These are phyloP conservation scores for Scomber colias DNA, from an alignment of 2,113 vertebrate species.

Conservation along the genomic window DNA sequence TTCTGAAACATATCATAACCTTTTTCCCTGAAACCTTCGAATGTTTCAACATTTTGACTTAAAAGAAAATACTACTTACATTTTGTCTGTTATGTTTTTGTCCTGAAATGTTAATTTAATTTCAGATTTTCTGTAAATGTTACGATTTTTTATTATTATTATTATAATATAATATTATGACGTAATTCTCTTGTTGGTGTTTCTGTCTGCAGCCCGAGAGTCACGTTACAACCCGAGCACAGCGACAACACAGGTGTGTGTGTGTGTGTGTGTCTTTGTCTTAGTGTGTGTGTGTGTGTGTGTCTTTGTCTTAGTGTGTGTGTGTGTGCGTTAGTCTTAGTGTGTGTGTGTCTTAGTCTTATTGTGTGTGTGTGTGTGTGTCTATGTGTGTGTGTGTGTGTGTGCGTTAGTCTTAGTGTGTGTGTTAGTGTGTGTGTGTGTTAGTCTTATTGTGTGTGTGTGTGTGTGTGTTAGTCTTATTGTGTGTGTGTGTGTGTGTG, in stretches of 20 bases:
- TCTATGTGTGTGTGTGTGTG: neutral
- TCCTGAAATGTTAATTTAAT: too few relatives aligned
- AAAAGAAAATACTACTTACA: too few relatives aligned
- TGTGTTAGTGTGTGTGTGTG: neutral
- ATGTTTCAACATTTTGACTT: too few relatives aligned
- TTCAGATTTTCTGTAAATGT: too few relatives aligned
- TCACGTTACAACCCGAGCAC: constrained; percentile 27
- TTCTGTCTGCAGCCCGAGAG: constrained; percentile 27
- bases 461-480: neutral
- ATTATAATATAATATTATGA: too few relatives aligned
- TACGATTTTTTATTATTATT: too few relatives aligned
- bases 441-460: neutral
- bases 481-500: too few relatives aligned
- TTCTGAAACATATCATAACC: too few relatives aligned
- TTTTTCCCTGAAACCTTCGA: too few relatives aligned
- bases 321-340: too few relatives aligned
- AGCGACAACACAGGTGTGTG: constrained; percentile 46
- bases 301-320: neutral
- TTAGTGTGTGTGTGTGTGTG: neutral
- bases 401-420: neutral
- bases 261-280: constrained; percentile 18
- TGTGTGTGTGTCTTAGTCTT: too few relatives aligned
- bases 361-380: neutral
- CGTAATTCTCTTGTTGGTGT: neutral
- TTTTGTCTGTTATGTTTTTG: too few relatives aligned